Evolutionary conservation across 2,888 invertebrate species (phyloP).

Genomic region (Aplocera efformata): DNA sequence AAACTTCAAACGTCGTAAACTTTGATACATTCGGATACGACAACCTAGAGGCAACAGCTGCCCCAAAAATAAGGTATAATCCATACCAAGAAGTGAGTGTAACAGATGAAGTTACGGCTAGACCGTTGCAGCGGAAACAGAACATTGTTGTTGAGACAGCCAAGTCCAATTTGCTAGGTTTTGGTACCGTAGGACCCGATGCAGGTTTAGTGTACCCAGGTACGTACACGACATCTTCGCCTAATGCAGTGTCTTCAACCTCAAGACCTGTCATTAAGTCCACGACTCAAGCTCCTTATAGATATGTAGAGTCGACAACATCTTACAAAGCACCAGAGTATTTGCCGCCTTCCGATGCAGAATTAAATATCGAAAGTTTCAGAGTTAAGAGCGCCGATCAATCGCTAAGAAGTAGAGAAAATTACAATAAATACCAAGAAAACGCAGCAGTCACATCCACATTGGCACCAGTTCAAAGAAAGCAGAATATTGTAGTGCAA

Average conservation of each 20-base stretch:
- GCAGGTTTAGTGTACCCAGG: constrained; percentile 63
- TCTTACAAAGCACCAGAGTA: constrained; percentile 57
- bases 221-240: constrained; percentile 55
- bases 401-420: constrained; percentile 31
- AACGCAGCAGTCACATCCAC: constrained; percentile 36
- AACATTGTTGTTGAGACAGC: constrained; percentile 68
- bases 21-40: constrained; percentile 52
- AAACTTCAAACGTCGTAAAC: constrained; percentile 37
- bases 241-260: constrained; percentile 47
- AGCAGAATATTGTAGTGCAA: constrained; percentile 64
- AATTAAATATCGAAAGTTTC: constrained; percentile 45
- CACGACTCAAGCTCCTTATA: constrained; percentile 40
- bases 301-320: constrained; percentile 48
- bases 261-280: constrained; percentile 47
- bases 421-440: constrained; percentile 53
- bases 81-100: constrained; percentile 48
- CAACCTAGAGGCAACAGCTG: constrained; percentile 36
- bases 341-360: constrained; percentile 54
- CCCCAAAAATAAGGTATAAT: constrained; percentile 47
- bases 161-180: constrained; percentile 67
- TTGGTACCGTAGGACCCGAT: constrained; percentile 69
- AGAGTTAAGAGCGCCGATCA: constrained; percentile 42
- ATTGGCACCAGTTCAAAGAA: constrained; percentile 42
- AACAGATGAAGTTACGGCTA: constrained; percentile 36
- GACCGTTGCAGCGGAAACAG: constrained; percentile 54